Evolutionary conservation across 2,888 invertebrate genomes (phyloP).

Genomic region (Caenorhabditis sp.): DNA sequence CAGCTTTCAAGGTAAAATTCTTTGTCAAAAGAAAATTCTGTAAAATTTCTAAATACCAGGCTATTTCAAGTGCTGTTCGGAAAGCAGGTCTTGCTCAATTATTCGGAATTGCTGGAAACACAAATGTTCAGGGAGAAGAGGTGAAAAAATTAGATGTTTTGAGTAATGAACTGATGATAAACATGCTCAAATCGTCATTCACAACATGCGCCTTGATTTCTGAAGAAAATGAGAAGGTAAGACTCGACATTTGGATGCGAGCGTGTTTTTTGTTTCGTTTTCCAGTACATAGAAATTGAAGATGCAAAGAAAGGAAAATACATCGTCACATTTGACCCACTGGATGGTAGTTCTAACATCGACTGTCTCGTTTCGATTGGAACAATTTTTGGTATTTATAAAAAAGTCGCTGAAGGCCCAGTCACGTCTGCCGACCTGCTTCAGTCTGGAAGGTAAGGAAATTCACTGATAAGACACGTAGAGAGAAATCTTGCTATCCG

Average conservation of each 20-base stretch:
- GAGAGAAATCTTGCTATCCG: too few species aligned
- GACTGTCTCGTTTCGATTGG: conserved; percentile 87
- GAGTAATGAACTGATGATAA: conserved; percentile 95
- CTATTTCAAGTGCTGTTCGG: conserved; percentile 93
- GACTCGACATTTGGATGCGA: too few species aligned
- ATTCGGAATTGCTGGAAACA: conserved; percentile 76
- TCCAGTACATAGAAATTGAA: conserved; percentile 74
- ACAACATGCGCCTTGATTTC: conserved; percentile 89
- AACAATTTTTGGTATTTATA: conserved; percentile 23
- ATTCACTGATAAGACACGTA: too few species aligned
- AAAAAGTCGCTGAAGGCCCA: conserved; percentile 7
- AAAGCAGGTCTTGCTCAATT: conserved; percentile 63
- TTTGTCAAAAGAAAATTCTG: not conserved
- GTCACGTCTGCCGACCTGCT: conserved; percentile 7
- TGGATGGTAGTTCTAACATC: conserved; percentile 98
- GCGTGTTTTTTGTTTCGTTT: too few species aligned
- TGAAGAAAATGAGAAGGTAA: conserved; percentile 85
- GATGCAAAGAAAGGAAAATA: conserved; percentile 90
- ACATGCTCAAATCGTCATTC: conserved; percentile 92
- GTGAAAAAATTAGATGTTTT: conserved; percentile 94
- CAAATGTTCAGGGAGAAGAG: conserved; percentile 95
- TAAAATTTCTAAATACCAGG: conserved; percentile 74
- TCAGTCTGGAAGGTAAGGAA: conserved; percentile 11
- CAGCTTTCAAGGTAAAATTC: conserved; percentile 80
- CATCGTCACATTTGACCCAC: conserved; percentile 94